Evolutionary conservation across 2,888 invertebrate genomes (phyloP), one percentile per base, ranked within the genome.

Genomic region (Seira sanloemensis): DNA sequence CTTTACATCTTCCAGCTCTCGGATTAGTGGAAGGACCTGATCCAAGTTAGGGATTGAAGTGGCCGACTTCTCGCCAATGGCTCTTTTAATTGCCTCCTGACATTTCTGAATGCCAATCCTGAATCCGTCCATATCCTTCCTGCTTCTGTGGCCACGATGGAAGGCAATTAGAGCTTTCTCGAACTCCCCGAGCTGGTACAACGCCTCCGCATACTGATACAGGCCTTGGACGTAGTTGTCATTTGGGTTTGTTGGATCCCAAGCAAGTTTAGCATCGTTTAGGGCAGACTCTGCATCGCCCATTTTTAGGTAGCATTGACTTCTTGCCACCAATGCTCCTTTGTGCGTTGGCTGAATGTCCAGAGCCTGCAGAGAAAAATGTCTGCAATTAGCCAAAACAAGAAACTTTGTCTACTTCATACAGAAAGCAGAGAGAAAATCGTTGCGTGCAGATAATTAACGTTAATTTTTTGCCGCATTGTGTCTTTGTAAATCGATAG

Each of bases 121-220:
- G 73, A 89, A 89, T 18, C 84, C 86, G 65, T 88, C 88, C 83
- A 86, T 85, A 37, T 88, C 87, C 26, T 82, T 86, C n/a, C 89
- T 50, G 16, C 88, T 66, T 5, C 88, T 81, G 62, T 85, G 84
- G 18, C 89, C 89, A 5, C 87, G 85, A 65, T 89, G 89, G 81
- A 85, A 89, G 12, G 89, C 86, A 67, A 89, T 88, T 7, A 89
- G 86, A 21, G 89, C 87, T 50, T 88, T 87, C 76, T 89, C 89
- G 85, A 89, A 89, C 68, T 88, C 87, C 12, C 89, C 89, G 16
- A 89, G 83, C 58, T 88, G 87, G 73, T 86, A 89, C n/a, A 89
- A 67, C 2, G 88, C 88, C 62, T 89, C 88, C 0, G 89, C 89
- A 78, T 88, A 89, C 54, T 87, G 87, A 50, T 79, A 88, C 19